These are phyloP conservation scores for Phymorhynchus buccinoides DNA, from an alignment of 1,140 invertebrate species.

Conservation along the genomic window DNA sequence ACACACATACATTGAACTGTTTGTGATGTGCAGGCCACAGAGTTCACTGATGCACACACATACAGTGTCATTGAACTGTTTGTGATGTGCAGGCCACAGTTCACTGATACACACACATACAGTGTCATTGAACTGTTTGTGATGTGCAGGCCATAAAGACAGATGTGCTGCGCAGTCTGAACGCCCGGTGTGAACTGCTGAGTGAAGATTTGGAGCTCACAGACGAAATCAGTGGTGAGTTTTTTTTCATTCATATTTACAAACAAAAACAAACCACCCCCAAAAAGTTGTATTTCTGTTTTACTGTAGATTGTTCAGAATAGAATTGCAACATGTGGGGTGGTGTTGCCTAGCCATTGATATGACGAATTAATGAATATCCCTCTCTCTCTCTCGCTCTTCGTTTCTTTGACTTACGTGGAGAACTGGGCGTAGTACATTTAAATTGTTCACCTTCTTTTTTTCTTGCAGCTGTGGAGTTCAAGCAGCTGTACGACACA, in stretches of 20 bases:
- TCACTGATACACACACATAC: too few species aligned
- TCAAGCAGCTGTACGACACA: constrained; percentile 84
- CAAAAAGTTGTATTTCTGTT: background rate
- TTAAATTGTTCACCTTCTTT: background rate
- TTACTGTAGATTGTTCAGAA: too few species aligned
- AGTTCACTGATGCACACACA: too few species aligned
- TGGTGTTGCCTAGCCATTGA: too few species aligned
- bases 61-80: too few species aligned
- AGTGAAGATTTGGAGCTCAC: constrained; percentile 84
- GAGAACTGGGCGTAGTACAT: background rate
- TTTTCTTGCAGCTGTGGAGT: constrained; percentile 70
- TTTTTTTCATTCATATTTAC: background rate
- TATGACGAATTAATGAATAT: background rate
- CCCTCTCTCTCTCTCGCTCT: too few species aligned
- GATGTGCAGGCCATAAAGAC: constrained; percentile 79
- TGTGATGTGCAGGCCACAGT: too few species aligned
- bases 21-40: too few species aligned
- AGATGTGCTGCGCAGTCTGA: constrained; percentile 85
- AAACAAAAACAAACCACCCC: background rate
- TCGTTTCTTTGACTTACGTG: too few species aligned
- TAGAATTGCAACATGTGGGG: too few species aligned
- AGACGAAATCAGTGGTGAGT: constrained; percentile 80
- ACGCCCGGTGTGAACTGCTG: constrained; percentile 86
- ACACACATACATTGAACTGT: too few species aligned
- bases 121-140: too few species aligned